Evolutionary conservation across 1,140 invertebrate genomes (phyloP).

Genomic region (Caenorhabditis tropicalis): DNA sequence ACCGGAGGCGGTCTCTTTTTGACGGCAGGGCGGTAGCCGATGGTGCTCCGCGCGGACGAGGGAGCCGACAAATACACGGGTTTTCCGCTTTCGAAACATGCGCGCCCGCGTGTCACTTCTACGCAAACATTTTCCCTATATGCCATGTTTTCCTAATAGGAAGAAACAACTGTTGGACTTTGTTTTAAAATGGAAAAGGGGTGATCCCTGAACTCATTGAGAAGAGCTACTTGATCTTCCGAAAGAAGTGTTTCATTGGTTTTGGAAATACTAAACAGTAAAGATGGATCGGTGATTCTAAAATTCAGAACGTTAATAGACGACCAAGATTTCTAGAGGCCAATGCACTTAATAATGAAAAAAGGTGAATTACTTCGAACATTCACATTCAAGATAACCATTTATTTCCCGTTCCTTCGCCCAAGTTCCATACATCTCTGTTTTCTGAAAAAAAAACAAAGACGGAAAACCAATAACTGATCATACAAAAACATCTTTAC

Average conservation of each 20-base stretch:
- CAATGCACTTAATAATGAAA: too few species aligned
- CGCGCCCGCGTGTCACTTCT: slow-evolving; percentile 27
- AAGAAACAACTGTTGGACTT: slow-evolving; percentile 23
- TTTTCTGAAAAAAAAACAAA: too few species aligned
- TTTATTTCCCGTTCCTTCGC: too few species aligned
- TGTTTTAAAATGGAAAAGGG: background rate
- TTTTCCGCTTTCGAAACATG: slow-evolving; percentile 44
- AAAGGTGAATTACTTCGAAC: too few species aligned
- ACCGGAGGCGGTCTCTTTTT: slow-evolving; percentile 36
- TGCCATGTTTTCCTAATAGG: slow-evolving; percentile 36
- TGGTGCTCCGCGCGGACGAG: background rate
- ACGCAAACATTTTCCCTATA: slow-evolving; percentile 28
- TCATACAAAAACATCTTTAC: background rate
- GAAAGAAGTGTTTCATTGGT: background rate
- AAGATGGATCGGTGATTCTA: too few species aligned
- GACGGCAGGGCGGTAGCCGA: slow-evolving; percentile 28
- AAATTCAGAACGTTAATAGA: too few species aligned
- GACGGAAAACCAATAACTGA: too few species aligned
- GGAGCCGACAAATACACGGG: slow-evolving; percentile 36
- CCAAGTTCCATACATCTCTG: too few species aligned
- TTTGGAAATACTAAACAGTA: too few species aligned
- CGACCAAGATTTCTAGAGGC: too few species aligned
- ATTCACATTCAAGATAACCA: too few species aligned
- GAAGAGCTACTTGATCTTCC: background rate
- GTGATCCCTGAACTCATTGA: background rate